Conservation (phyloP, 2,113 vertebrate species). For the Capricornis sumatraensis region DNA sequence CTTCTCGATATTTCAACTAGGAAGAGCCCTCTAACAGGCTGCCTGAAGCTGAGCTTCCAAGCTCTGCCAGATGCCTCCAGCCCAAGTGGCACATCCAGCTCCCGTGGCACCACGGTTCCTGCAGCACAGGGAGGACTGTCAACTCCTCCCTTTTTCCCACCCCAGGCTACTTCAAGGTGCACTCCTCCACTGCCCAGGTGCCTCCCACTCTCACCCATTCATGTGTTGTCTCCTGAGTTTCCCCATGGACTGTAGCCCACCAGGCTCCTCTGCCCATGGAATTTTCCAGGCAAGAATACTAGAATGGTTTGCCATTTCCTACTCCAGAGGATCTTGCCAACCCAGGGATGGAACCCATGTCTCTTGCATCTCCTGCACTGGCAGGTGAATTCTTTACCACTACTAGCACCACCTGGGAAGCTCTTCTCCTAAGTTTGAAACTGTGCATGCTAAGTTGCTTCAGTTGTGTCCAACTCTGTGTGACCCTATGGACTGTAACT, state of each 20-base stretch:
- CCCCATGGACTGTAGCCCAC: background rate
- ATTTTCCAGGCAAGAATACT: background rate
- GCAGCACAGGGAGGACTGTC: background rate
- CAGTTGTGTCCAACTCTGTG: background rate
- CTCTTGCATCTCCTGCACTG: background rate
- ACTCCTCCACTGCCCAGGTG: accelerated
- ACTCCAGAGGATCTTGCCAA: background rate
- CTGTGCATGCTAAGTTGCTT: background rate
- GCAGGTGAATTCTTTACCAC: background rate
- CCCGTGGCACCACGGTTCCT: accelerated
- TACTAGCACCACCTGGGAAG: background rate
- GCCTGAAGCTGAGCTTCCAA: background rate
- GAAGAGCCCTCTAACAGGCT: background rate
- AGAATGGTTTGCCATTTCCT: background rate
- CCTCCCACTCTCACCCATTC: background rate
- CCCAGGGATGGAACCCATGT: background rate
- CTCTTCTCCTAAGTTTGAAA: background rate
- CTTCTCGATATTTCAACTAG: background rate
- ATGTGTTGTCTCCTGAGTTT: background rate
- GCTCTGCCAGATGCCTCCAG: background rate
- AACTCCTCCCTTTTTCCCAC: accelerated
- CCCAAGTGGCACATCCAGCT: too few species aligned
- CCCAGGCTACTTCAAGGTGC: background rate
- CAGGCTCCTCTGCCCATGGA: background rate
- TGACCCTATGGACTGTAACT: background rate